A percentile compares a stretch with the other conserved stretches of the same genome.
Conservation (phyloP, 2,888 invertebrate genomes). For the Chrysolina haemoptera region DNA sequence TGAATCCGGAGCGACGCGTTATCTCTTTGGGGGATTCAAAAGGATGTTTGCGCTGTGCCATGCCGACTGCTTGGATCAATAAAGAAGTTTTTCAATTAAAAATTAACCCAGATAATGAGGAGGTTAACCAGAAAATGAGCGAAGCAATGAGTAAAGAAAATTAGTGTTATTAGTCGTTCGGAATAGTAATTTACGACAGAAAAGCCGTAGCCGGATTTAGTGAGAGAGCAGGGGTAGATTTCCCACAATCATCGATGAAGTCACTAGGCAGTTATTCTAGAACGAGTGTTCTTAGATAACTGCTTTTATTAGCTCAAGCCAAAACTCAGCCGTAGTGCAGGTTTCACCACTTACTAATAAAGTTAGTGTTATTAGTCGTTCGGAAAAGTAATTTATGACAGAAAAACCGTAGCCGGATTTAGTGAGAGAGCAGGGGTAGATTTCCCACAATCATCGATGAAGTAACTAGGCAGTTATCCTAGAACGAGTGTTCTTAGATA, state of each 20-base stretch:
- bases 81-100: conserved; percentile 25
- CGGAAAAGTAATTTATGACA: neutral
- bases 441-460: too few relatives aligned
- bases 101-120: conserved; percentile 3
- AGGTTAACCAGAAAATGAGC: neutral
- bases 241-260: too few relatives aligned
- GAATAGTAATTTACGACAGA: neutral
- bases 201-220: neutral
- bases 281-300: too few relatives aligned
- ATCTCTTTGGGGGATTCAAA: conserved; percentile 25
- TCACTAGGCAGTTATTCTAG: too few relatives aligned
- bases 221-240: too few relatives aligned
- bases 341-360: too few relatives aligned
- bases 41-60: conserved; percentile 25
- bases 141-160: neutral
- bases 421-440: too few relatives aligned
- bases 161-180: neutral
- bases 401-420: neutral
- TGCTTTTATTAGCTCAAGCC: too few relatives aligned
- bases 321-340: too few relatives aligned
- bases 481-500: too few relatives aligned
- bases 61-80: neutral
- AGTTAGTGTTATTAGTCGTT: neutral
- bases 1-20: conserved; percentile 2
- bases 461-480: too few relatives aligned